Percentiles rank a stretch among this genome's conserved stretches.
Conservation (phyloP, 1,140 invertebrate species). For the Heterodera schachtii region DNA sequence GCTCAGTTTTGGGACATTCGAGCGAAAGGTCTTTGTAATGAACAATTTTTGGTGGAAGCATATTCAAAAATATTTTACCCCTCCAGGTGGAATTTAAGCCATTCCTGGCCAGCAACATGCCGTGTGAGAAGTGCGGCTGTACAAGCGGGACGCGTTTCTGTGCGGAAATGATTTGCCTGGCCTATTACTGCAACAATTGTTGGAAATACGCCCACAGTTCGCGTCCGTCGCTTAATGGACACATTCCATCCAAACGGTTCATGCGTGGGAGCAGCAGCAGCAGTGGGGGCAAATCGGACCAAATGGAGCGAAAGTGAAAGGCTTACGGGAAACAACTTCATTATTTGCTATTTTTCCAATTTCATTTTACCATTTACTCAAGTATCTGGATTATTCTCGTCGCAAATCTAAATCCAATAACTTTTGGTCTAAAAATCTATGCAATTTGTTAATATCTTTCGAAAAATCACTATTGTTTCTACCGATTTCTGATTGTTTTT, state of each 20-base stretch:
- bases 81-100: constrained; percentile 37
- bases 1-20: constrained; percentile 16
- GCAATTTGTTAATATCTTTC: too few relatives aligned
- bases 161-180: constrained; percentile 35
- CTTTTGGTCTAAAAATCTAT: too few relatives aligned
- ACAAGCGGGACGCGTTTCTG: constrained; percentile 32
- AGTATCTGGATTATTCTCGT: too few relatives aligned
- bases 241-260: constrained; percentile 25
- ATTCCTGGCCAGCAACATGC: constrained; percentile 36
- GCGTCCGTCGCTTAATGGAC: constrained; percentile 18
- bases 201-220: constrained; percentile 30
- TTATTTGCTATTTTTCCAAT: too few relatives aligned
- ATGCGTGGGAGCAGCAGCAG: neutral
- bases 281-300: neutral
- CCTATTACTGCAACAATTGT: constrained; percentile 38
- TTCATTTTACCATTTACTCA: too few relatives aligned
- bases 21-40: constrained; percentile 27
- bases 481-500: too few relatives aligned
- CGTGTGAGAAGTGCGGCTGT: constrained; percentile 36
- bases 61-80: neutral
- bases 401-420: too few relatives aligned
- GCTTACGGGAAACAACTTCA: too few relatives aligned
- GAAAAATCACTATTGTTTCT: too few relatives aligned
- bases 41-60: neutral
- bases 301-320: neutral